Conservation (phyloP, 1,140 invertebrate genomes). For the Aphelinus atriplicis region DNA sequence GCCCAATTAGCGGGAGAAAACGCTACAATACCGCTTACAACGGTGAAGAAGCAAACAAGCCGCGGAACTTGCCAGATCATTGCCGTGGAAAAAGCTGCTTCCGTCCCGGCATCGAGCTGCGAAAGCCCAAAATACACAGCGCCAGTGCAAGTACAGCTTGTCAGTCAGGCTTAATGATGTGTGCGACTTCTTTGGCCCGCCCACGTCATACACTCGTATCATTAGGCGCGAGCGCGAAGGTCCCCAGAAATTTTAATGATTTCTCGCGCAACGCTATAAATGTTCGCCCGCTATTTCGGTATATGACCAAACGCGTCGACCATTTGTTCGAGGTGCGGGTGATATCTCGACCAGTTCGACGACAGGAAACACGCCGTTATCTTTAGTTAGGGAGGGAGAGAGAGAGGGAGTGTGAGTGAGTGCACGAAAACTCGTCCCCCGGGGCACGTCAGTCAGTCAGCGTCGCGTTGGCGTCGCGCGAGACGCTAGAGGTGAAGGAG, state of each 20-base stretch:
- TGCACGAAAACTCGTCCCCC: slow-evolving; percentile 55
- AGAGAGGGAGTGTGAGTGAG: slow-evolving; percentile 55
- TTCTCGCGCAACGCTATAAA: neutral
- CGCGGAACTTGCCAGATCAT: neutral
- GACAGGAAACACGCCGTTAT: slow-evolving; percentile 62
- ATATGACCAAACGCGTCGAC: slow-evolving; percentile 18
- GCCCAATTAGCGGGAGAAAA: slow-evolving; percentile 3
- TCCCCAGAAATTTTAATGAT: slow-evolving; percentile 33
- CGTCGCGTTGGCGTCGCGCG: neutral
- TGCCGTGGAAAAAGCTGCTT: neutral
- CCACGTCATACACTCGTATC: slow-evolving; percentile 48
- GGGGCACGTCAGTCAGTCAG: slow-evolving; percentile 43
- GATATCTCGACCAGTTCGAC: slow-evolving; percentile 48
- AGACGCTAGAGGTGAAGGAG: slow-evolving; percentile 40
- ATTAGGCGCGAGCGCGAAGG: slow-evolving; percentile 6
- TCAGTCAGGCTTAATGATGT: slow-evolving; percentile 38
- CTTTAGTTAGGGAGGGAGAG: slow-evolving; percentile 52
- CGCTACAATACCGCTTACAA: slow-evolving; percentile 12
- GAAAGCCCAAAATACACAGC: slow-evolving; percentile 7
- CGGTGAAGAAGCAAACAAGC: slow-evolving; percentile 2
- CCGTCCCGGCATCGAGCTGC: neutral
- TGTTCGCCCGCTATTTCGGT: no score
- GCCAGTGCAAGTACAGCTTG: neutral
- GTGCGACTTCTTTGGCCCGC: slow-evolving; percentile 46
- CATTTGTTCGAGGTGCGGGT: slow-evolving; percentile 33